A percentile compares a stretch with the other conserved stretches of the same genome.
Conservation (phyloP, 2,797 vertebrate genomes). For the Psittacula echo region DNA sequence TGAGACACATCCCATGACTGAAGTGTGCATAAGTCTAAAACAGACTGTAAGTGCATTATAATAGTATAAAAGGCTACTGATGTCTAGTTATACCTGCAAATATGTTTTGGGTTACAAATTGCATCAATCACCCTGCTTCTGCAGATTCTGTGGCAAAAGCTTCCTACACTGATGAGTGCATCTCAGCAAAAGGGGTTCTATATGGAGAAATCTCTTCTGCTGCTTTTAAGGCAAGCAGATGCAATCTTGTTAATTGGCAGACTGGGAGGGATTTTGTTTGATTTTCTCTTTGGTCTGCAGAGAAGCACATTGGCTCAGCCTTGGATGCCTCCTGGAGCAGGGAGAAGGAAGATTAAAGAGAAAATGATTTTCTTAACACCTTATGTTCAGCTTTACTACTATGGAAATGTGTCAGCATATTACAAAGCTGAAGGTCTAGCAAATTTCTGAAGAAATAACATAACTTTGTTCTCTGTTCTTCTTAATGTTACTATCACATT, state of each 20-base stretch:
- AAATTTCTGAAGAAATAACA: background rate
- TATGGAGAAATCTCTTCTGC: background rate
- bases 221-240: background rate
- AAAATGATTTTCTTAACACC: background rate
- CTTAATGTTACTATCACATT: background rate
- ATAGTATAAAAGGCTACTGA: background rate
- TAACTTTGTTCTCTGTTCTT: background rate
- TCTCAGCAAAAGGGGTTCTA: background rate
- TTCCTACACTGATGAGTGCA: background rate
- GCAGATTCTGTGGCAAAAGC: background rate
- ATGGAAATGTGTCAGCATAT: background rate
- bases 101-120: background rate
- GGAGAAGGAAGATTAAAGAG: background rate
- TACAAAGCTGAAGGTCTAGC: background rate
- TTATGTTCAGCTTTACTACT: background rate
- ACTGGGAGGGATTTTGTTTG: constrained; percentile 4
- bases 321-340: background rate
- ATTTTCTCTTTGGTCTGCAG: background rate
- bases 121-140: background rate
- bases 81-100: background rate
- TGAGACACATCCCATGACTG: background rate
- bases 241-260: background rate
- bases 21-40: background rate
- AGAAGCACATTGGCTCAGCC: background rate
- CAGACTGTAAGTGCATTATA: background rate